A percentile compares a stretch with the other conserved stretches of the same genome.
Evolutionary conservation across 2,113 vertebrate genomes (phyloP).

Genomic region (Butastur rufipennis): DNA sequence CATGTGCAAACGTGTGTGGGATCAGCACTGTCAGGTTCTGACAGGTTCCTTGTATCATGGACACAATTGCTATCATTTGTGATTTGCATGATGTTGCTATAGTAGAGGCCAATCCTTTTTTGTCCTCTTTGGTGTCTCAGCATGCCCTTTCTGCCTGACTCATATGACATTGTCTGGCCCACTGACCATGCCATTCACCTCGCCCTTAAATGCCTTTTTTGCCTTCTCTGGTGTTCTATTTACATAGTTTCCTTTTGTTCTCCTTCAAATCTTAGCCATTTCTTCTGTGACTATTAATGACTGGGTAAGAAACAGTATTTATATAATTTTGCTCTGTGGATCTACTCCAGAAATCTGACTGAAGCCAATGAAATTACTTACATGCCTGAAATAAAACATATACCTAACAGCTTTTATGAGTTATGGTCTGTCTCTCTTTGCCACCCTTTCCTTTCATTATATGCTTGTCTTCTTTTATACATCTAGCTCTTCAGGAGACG

Average conservation of each 20-base stretch:
- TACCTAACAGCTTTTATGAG: neutral
- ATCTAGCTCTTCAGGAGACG: neutral
- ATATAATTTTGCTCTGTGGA: neutral
- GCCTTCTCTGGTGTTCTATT: neutral
- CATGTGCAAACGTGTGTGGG: neutral
- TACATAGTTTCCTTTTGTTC: neutral
- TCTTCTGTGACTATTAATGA: neutral
- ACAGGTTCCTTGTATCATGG: neutral
- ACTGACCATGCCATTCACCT: neutral
- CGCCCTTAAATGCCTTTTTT: neutral
- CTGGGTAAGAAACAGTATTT: neutral
- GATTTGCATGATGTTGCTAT: neutral
- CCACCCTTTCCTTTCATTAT: neutral
- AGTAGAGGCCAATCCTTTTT: neutral
- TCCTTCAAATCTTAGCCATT: neutral
- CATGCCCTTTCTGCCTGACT: neutral
- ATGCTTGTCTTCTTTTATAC: neutral
- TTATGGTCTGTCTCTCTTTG: neutral
- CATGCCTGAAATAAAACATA: neutral
- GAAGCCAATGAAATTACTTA: neutral
- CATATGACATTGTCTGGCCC: neutral
- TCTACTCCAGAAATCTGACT: neutral
- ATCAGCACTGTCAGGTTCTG: neutral
- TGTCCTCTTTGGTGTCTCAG: neutral
- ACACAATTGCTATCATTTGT: neutral